Percentiles rank a stretch among this genome's conserved stretches.
Evolutionary conservation across 2,113 vertebrate genomes (phyloP).

Genomic region (Chaenogobius annularis): DNA sequence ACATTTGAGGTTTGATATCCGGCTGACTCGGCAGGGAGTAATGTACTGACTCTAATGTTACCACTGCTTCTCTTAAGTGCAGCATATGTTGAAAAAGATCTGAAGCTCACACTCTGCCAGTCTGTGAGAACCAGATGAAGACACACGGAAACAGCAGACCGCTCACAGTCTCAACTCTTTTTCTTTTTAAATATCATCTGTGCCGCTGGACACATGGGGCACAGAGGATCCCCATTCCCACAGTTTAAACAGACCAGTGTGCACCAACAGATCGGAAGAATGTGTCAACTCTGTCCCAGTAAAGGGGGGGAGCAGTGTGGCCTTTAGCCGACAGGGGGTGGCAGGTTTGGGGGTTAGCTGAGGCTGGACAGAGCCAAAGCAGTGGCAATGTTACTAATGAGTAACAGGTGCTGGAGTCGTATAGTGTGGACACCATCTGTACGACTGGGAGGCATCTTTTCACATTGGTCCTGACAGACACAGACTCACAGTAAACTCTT

Average conservation of each 20-base stretch:
- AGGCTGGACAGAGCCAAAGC: constrained; percentile 52
- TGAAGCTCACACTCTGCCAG: neutral
- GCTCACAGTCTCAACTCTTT: neutral
- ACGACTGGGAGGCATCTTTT: constrained; percentile 52
- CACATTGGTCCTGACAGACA: constrained; percentile 46
- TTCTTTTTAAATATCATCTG: constrained; percentile 18
- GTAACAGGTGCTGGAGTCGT: constrained; percentile 69
- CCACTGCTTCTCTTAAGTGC: neutral
- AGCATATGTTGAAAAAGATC: constrained; percentile 1
- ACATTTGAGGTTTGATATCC: neutral
- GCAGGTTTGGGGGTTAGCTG: constrained; percentile 24
- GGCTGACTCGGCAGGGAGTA: neutral
- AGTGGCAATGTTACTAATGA: constrained; percentile 71
- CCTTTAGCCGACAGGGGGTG: constrained; percentile 38
- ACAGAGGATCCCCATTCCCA: constrained; percentile 43
- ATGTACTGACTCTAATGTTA: neutral
- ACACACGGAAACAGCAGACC: constrained; percentile 2
- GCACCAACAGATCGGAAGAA: constrained; percentile 50
- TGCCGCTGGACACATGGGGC: neutral
- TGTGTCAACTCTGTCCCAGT: constrained; percentile 68
- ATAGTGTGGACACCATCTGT: constrained; percentile 62
- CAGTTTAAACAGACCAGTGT: constrained; percentile 50
- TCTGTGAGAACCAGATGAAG: constrained; percentile 3
- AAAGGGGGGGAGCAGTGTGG: constrained; percentile 29
- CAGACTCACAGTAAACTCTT: constrained; percentile 59